Evolutionary conservation across 2,113 vertebrate genomes (phyloP).

Genomic region (Campylorhamphus procurvoides): DNA sequence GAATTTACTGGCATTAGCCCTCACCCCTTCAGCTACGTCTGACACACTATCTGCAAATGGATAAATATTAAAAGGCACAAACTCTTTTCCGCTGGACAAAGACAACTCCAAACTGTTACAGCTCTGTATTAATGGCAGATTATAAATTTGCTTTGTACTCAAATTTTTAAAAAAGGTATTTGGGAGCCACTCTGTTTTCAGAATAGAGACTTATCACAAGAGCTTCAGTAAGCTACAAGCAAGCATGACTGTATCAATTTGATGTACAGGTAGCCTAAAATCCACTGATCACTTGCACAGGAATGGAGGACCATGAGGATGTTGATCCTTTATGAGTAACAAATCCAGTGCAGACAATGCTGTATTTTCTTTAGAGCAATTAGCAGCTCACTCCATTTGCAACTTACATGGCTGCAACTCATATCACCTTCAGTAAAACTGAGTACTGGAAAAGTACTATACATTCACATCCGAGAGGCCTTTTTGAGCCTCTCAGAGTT

Average conservation of each 20-base stretch:
- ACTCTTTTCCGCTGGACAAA: background rate
- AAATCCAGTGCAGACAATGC: background rate
- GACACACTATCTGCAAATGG: background rate
- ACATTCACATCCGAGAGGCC: background rate
- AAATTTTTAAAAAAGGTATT: background rate
- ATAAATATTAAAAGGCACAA: background rate
- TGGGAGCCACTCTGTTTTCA: background rate
- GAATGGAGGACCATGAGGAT: background rate
- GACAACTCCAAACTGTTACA: background rate
- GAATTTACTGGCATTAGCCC: background rate
- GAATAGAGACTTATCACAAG: background rate
- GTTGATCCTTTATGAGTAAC: background rate
- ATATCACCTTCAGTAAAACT: background rate
- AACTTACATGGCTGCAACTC: background rate
- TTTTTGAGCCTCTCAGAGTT: background rate
- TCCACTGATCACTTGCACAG: background rate
- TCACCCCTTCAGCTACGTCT: background rate
- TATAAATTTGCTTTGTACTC: background rate
- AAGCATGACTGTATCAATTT: background rate
- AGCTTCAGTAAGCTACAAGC: background rate
- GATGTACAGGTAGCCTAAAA: background rate
- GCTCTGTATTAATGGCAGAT: background rate
- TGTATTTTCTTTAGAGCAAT: background rate
- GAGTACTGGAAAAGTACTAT: background rate
- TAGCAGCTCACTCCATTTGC: background rate